Percentiles rank a stretch among this genome's conserved stretches.
These are phyloP conservation scores for Melanchra persicariae DNA, from an alignment of 2,888 invertebrate genomes.

Conservation along the genomic window DNA sequence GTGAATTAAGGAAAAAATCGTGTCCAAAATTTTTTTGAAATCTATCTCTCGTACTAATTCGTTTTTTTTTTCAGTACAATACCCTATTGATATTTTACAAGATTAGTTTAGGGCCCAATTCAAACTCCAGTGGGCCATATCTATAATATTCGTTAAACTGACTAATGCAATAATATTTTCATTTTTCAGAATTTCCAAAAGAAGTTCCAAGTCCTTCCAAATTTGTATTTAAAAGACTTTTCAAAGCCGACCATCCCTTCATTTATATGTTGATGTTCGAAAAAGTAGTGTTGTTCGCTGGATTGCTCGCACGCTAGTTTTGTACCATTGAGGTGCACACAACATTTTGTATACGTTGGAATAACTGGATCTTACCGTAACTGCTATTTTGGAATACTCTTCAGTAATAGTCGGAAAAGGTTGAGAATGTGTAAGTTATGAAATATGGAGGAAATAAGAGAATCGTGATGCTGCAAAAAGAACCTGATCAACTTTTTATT, in stretches of 20 bases:
- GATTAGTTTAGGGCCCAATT: too few species aligned
- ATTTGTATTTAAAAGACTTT: neutral
- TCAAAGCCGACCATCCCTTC: constrained; percentile 46
- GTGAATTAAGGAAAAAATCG: too few species aligned
- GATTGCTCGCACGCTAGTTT: neutral
- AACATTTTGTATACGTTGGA: neutral
- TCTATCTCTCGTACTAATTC: too few species aligned
- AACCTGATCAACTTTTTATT: neutral
- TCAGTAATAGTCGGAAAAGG: neutral
- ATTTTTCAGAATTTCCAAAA: constrained; percentile 34
- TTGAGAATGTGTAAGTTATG: too few species aligned
- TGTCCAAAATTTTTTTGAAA: too few species aligned
- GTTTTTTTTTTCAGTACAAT: too few species aligned
- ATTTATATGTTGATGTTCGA: neutral
- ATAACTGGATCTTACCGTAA: neutral
- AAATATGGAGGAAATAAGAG: neutral
- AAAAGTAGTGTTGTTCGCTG: constrained; percentile 2
- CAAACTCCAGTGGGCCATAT: too few species aligned
- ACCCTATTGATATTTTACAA: too few species aligned
- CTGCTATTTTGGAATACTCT: neutral
- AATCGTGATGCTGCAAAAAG: neutral
- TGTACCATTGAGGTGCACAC: neutral
- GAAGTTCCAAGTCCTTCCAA: neutral
- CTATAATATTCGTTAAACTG: neutral
- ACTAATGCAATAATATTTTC: neutral